A percentile compares a stretch with the other conserved stretches of the same genome.
phyloP scores from a whole-genome alignment of 2,797 vertebrate species.

The Chiloscyllium punctatum region DNA sequence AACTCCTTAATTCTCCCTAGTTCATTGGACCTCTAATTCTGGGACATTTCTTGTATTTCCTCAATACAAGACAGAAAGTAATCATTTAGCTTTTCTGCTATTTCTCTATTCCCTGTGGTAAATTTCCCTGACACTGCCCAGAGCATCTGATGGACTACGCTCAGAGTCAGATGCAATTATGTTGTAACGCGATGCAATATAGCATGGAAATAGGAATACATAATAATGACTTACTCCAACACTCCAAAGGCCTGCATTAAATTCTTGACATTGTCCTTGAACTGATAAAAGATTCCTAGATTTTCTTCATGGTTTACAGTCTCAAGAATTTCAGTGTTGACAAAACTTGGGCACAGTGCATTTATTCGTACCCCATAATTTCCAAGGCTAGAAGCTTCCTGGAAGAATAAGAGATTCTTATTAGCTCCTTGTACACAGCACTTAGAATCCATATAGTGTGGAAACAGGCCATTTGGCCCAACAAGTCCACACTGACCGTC shows the following conservation, averaged over 20 bases:
- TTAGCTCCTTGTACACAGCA: not conserved
- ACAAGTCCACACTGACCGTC: too few species aligned
- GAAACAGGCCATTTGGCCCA: too few species aligned
- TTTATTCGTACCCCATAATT: constrained; percentile 24
- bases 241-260: not conserved
- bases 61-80: too few species aligned
- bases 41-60: too few species aligned
- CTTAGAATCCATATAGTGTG: too few species aligned
- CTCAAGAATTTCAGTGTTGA: constrained; percentile 15
- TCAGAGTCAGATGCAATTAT: not conserved
- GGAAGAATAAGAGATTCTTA: not conserved
- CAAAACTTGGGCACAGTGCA: constrained; percentile 3
- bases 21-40: too few species aligned
- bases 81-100: too few species aligned
- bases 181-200: not conserved
- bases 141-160: not conserved
- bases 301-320: constrained; percentile 20
- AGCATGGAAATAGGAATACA: not conserved
- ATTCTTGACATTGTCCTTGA: not conserved
- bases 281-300: constrained; percentile 10
- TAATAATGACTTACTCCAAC: constrained; percentile 14
- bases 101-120: too few species aligned
- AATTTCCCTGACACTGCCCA: too few species aligned
- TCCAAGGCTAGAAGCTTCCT: constrained; percentile 34
- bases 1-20: too few species aligned